Evolutionary conservation across 2,888 invertebrate species (phyloP), one percentile per base, ranked within the genome.

Genomic region (Labia minor): DNA sequence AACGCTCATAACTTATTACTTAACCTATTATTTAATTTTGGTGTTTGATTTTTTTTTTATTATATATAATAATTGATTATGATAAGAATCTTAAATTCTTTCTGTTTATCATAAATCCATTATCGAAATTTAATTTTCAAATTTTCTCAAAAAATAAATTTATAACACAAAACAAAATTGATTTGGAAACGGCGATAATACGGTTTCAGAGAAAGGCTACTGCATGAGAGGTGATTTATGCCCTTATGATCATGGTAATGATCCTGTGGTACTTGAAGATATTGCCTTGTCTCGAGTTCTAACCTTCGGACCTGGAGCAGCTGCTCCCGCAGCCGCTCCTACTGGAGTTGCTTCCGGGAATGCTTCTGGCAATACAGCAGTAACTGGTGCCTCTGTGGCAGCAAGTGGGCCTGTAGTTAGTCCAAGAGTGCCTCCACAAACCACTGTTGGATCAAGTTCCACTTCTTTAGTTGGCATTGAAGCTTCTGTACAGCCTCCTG

Each of bases 191-290:
- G 26, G 26, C 26, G 26, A 26, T 26, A 10, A 18, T 21, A 18
- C 49, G 49, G 49, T 78, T 77, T 16, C 81, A 89, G 94, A 95
- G 77, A 92, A 92, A 74, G 95, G 95, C 1, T 94, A 90, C 77
- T 99, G 99, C 78, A 93, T 97, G 86, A 85, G 92, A 1, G 98
- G 98, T 0, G 98, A 98, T 77, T 85, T 94, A 69, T 99, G 99
- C 77, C 93, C 92, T 3, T 99, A 87, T 83, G 97, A 98, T 80
- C 98, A 99, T 80, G 98, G 98, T 4, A 84, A 87, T 0, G 97
- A 98, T 78, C 97, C 98, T 0, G 92, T 99, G 0, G 93, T 98
- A 1, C 80, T 98, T 26, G 96, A 96, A 74, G 94, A 95, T 75
- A 86, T 91, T 1, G 85, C 82, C 14, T 75, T 85, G 21, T 81